These are phyloP conservation scores for Akabosia matsudoensis DNA, from an alignment of 1,140 invertebrate species.

Conservation along the genomic window DNA sequence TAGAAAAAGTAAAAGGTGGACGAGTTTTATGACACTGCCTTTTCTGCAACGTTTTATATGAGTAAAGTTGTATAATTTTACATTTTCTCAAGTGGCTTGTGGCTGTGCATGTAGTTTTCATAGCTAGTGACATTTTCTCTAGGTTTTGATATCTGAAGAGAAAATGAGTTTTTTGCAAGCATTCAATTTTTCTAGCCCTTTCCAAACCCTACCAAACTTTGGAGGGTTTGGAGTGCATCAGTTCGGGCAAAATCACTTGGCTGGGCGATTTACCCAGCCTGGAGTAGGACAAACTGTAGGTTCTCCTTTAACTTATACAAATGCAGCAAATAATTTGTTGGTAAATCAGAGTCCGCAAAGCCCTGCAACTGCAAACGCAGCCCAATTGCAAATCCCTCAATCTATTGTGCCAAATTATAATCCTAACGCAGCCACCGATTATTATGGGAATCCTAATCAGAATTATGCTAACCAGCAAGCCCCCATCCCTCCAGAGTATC, in stretches of 20 bases:
- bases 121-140: neutral
- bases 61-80: neutral
- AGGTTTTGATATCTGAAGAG: neutral
- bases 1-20: neutral
- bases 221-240: neutral
- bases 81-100: neutral
- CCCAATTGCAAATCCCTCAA: neutral
- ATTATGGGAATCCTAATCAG: slow-evolving; percentile 17
- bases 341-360: neutral
- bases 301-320: neutral
- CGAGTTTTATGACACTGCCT: neutral
- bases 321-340: neutral
- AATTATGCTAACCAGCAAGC: neutral
- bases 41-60: neutral
- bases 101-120: neutral
- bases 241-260: neutral
- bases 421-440: neutral
- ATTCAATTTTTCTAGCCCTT: slow-evolving; percentile 1
- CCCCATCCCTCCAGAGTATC: slow-evolving; percentile 3
- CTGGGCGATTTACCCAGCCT: neutral
- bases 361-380: neutral
- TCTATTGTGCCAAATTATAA: slow-evolving; percentile 21
- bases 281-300: neutral
- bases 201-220: neutral
- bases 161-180: slow-evolving; percentile 14